These are phyloP conservation scores for Salvelinus alpinus DNA, from an alignment of 2,113 vertebrate species.

Conservation along the genomic window DNA sequence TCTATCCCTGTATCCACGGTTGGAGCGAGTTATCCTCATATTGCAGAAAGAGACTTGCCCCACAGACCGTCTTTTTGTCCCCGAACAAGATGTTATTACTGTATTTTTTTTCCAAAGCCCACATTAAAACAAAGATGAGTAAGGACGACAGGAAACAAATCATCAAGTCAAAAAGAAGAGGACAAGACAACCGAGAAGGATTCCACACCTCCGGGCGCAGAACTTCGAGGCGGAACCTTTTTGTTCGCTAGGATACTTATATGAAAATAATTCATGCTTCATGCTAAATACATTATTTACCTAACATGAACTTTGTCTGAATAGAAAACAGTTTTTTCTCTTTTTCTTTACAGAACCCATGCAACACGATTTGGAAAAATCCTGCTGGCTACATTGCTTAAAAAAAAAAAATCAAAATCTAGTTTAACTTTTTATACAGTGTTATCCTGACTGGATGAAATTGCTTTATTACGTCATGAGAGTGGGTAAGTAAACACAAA, in stretches of 20 bases:
- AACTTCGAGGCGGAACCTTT: constrained; percentile 90
- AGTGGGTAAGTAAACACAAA: constrained; percentile 42
- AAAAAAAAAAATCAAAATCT: constrained; percentile 65
- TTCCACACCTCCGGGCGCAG: constrained; percentile 85
- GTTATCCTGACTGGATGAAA: constrained; percentile 78
- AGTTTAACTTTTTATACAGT: constrained; percentile 73
- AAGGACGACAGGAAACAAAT: constrained; percentile 68
- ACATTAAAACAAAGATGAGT: constrained; percentile 70
- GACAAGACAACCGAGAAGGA: constrained; percentile 66
- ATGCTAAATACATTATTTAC: constrained; percentile 98
- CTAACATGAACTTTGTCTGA: constrained; percentile 84
- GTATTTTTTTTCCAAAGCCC: constrained; percentile 84
- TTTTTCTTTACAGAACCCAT: constrained; percentile 84
- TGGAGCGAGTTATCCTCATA: constrained; percentile 51
- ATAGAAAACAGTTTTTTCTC: constrained; percentile 74
- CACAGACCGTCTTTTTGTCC: constrained; percentile 64
- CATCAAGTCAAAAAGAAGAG: constrained; percentile 63
- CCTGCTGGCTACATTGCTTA: constrained; percentile 85
- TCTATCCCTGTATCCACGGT: too few species aligned
- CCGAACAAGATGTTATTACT: constrained; percentile 75
- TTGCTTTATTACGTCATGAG: constrained; percentile 76
- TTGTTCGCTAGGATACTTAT: constrained; percentile 84
- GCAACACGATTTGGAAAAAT: constrained; percentile 82
- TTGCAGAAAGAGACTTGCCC: constrained; percentile 64
- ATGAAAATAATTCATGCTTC: constrained; percentile 98